Base-by-base conservation (phyloP, 2,113 vertebrate genomes). In the Rana temporaria region DNA sequence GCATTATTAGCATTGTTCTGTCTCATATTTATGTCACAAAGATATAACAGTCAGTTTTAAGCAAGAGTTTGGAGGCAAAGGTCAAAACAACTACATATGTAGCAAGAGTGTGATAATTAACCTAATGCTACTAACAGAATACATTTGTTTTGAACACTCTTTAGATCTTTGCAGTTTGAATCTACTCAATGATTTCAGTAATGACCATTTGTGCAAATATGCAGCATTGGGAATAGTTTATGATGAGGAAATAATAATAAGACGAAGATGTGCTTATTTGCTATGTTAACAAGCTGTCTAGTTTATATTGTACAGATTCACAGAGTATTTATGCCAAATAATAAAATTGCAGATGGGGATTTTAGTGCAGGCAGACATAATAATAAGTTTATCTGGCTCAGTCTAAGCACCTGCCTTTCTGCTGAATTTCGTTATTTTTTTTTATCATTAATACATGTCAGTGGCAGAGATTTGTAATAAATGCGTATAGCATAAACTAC, bases 21-120 rank as follows among this genome's bases (percentile, higher is more conserved):
- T n/a, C 38, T 42, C 38, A 42, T 42, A 12, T 48, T 48, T 48
- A 48, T 11, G 9, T 48, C 2, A 48, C 42, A 48, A 48, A 48
- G 9, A 48, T 9, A 48, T 48, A 48, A 48, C 42, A 48, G 42
- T 48, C 9, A 2, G 9, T 48, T 48, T 48, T 8, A 24, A 79
- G 16, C 48, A 6, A 32, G 20, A 26, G 22, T 59, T 42, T 26
- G 38, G 30, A 67, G n/a, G 16, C 14, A 48, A 69, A 79, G 78
- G 78, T 79, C 30, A 60, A 48, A 15, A 48, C 19, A 8, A 55
- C 17, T 55, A 57, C 64, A 65, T 22, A 56, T 34, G 30, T 12
- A 68, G 63, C 26, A 55, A 16, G 32, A 14, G 30, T 69, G 65
- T 59, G 20, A 79, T 60, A 69, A 79, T 79, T 59, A 69, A 79